A percentile compares a stretch with the other conserved stretches of the same genome.
Evolutionary conservation across 2,113 vertebrate genomes (phyloP).

Genomic region (Mobula hypostoma): DNA sequence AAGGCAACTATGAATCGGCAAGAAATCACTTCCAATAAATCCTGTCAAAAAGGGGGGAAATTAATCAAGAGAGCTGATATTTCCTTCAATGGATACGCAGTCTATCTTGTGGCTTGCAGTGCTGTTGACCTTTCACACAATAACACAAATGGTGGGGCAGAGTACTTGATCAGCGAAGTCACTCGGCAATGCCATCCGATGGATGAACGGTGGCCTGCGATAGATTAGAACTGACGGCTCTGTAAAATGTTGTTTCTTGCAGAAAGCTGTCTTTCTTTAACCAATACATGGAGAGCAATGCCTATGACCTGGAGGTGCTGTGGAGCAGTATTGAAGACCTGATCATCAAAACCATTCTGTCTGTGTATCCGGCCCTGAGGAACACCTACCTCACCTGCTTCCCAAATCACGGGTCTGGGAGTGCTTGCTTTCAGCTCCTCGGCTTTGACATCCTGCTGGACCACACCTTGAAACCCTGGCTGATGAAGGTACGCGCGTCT

Average conservation of each 20-base stretch:
- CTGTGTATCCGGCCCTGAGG: constrained; percentile 60
- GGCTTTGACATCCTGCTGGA: constrained; percentile 64
- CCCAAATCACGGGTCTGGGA: constrained; percentile 57
- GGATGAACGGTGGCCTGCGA: neutral
- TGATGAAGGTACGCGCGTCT: constrained; percentile 59
- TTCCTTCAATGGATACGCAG: neutral
- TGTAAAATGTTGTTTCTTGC: neutral
- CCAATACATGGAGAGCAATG: constrained; percentile 49
- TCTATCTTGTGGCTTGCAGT: neutral
- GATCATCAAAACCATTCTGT: constrained; percentile 65
- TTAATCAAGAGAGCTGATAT: neutral
- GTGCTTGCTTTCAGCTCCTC: constrained; percentile 66
- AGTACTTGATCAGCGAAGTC: neutral
- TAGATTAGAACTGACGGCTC: constrained; percentile 6
- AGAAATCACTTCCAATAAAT: too few relatives aligned
- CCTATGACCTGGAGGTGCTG: constrained; percentile 54
- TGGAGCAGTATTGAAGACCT: constrained; percentile 66
- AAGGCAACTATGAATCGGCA: too few relatives aligned
- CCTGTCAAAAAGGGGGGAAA: neutral
- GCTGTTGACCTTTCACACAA: neutral
- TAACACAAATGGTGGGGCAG: neutral
- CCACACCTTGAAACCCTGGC: constrained; percentile 60
- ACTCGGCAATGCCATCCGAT: neutral
- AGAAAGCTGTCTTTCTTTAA: constrained; percentile 67
- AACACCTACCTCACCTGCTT: constrained; percentile 69